Evolutionary conservation across 1,140 invertebrate species (phyloP), one percentile per base, ranked within the genome.

Genomic region (Lordiphosa stackelbergi): DNA sequence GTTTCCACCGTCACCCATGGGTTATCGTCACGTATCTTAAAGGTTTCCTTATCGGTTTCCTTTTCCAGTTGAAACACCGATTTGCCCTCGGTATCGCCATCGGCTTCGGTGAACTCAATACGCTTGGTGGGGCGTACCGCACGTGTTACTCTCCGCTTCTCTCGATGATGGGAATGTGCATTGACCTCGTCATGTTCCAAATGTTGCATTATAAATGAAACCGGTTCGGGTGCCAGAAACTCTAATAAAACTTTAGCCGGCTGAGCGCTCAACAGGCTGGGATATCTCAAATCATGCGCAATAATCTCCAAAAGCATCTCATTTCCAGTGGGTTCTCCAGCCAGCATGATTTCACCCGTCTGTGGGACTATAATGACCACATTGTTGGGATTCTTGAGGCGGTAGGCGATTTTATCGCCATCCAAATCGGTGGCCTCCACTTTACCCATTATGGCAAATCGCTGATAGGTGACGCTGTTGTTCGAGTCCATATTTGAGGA

Each of bases 1-100:
- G 93, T 91, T 86, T 95, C 95, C 35, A 98, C 96, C 9, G 94
- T 96, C 19, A 98, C 95, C 96, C 96, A 98, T 42, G 94, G 93
- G 89, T 96, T 97, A 88, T 96, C 95, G 70, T 97, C 96, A 53
- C 95, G 90, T 73, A 98, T 96, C 89, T 97, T 97, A 87, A 97
- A 98, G 7, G 94, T 95, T 87, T 98, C 96, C 73, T 94, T 91
- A 54, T 97, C 95, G 13, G 94, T 95, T 88, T 97, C 95, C 86
- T 97, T 97, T 74, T 97, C 96, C 43, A 98, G 88, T 38, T 95
- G 93, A 87, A 97, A 97, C 24, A 96, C 95, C 45, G 94, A 92
- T 74, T 95, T 93, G 38, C 95, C 95, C 86, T 97, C 95, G 3
- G 92, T 91, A 77, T 95, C 94, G 3, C 96, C 96, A 66, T 97